Evolutionary conservation across 1,140 invertebrate genomes (phyloP).

Genomic region (Catajapyx aquilonaris): DNA sequence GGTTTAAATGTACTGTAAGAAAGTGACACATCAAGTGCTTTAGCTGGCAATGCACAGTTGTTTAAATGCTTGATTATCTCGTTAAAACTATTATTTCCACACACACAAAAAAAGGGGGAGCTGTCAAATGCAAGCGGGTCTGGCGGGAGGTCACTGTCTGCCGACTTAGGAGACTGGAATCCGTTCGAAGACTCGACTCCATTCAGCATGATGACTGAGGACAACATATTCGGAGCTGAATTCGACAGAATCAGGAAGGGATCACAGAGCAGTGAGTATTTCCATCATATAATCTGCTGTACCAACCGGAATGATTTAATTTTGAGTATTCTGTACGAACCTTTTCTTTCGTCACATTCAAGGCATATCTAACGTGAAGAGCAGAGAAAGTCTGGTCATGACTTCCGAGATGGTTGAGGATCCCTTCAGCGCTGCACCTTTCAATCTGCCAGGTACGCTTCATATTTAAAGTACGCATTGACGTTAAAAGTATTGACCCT

Average conservation of each 20-base stretch:
- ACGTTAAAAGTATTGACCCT: conserved; percentile 16
- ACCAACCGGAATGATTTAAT: neutral
- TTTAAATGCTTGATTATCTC: no score
- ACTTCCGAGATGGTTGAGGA: conserved; percentile 43
- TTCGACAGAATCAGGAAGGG: conserved; percentile 63
- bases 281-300: neutral
- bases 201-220: conserved; percentile 56
- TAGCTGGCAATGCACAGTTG: no score
- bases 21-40: no score
- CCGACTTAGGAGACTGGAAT: conserved; percentile 51
- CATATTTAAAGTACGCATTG: conserved; percentile 21
- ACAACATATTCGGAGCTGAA: conserved; percentile 66
- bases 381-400: conserved; percentile 50
- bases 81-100: no score
- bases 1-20: no score
- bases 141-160: conserved; percentile 32
- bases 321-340: neutral
- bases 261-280: conserved; percentile 51
- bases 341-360: conserved; percentile 10
- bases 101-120: no score
- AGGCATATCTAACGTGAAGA: conserved; percentile 54
- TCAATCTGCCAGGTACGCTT: conserved; percentile 41
- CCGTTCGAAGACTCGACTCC: conserved; percentile 50
- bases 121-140: conserved; percentile 20
- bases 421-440: conserved; percentile 61